phyloP scores from a whole-genome alignment of 2,113 vertebrate genomes.

The Dermatemys mawii region DNA sequence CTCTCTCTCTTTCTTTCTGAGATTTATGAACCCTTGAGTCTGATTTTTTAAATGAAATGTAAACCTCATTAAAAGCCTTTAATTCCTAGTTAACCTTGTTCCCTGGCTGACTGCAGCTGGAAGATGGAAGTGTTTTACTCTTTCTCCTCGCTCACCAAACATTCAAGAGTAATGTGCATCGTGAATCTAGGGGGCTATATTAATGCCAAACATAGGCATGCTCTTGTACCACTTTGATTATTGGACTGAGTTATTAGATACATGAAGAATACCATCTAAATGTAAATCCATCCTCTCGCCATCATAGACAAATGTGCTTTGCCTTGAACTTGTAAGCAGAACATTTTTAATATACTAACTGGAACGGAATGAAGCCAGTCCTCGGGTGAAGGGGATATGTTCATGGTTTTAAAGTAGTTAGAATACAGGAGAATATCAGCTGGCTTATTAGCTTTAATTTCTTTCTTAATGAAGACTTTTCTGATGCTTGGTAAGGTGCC shows the following conservation, averaged over 20 bases:
- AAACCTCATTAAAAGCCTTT: not conserved
- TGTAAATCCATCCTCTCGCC: constrained; percentile 50
- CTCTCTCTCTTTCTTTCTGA: not conserved
- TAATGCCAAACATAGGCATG: not conserved
- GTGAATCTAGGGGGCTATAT: not conserved
- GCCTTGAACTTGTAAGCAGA: constrained; percentile 58
- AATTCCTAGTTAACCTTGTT: not conserved
- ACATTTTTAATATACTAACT: constrained; percentile 28
- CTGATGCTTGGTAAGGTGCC: constrained; percentile 38
- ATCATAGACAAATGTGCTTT: constrained; percentile 41
- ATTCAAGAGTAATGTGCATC: not conserved
- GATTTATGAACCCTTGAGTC: not conserved
- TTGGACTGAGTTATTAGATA: constrained; percentile 51
- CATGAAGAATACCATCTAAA: constrained; percentile 57
- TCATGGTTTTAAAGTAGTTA: constrained; percentile 3
- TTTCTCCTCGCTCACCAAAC: not conserved
- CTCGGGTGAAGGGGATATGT: not conserved
- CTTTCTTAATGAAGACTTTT: constrained; percentile 49
- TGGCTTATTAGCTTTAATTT: constrained; percentile 68
- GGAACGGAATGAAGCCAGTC: constrained; percentile 40
- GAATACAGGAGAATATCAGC: not conserved
- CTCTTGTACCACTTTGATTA: constrained; percentile 40
- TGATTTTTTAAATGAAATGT: not conserved
- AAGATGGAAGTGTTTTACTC: not conserved
- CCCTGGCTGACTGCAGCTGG: not conserved